These are phyloP conservation scores for Syngnathus scovelli DNA, from an alignment of 2,113 vertebrate genomes.

Conservation along the genomic window DNA sequence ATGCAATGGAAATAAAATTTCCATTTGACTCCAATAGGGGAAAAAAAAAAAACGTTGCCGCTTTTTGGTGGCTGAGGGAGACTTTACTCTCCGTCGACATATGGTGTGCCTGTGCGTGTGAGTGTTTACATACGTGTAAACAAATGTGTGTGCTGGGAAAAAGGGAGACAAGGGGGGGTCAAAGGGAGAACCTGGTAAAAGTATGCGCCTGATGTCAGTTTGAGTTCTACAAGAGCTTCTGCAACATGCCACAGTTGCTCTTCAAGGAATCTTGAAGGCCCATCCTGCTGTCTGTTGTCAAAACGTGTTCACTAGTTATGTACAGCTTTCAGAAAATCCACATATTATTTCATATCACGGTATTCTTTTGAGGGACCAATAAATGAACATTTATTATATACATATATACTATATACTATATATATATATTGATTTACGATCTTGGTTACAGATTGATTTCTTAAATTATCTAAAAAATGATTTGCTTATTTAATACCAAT, in stretches of 20 bases:
- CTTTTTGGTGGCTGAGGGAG: background rate
- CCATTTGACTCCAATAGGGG: background rate
- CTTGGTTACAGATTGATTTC: too few relatives aligned
- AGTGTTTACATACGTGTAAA: conserved; percentile 28
- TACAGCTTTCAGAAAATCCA: background rate
- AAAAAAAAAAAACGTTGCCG: conserved; percentile 7
- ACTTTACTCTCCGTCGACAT: conserved; percentile 15
- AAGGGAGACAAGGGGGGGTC: conserved; percentile 11
- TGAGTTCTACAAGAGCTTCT: conserved; percentile 15
- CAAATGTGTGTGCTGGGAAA: conserved; percentile 13
- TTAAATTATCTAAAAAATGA: background rate
- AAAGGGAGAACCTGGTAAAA: conserved; percentile 29
- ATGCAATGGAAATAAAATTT: conserved; percentile 3
- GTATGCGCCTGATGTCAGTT: conserved; percentile 32
- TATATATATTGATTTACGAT: too few relatives aligned
- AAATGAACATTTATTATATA: too few relatives aligned
- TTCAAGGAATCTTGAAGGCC: conserved; percentile 1
- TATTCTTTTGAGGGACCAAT: too few relatives aligned
- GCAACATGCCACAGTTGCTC: conserved; percentile 32
- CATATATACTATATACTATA: too few relatives aligned
- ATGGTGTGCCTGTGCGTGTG: conserved; percentile 11
- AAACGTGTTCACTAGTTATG: background rate
- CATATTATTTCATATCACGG: too few relatives aligned
- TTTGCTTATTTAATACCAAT: background rate
- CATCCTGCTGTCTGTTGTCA: conserved; percentile 11